Percentiles rank a stretch among this genome's conserved stretches.
These are phyloP conservation scores for Nylanderia fulva DNA, from an alignment of 1,140 invertebrate genomes.

Conservation along the genomic window DNA sequence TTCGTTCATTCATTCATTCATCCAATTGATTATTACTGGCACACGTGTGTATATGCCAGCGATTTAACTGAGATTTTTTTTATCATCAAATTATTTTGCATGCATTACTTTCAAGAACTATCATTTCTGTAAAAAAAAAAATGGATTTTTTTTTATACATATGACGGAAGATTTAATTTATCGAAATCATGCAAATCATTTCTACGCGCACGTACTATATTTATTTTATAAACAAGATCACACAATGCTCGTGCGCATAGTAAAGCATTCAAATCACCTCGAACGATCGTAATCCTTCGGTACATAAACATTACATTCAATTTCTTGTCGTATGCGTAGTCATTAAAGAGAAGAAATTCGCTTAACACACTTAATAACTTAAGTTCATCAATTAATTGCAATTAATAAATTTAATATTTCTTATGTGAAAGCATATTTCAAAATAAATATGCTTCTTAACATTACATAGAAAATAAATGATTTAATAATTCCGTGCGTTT, in stretches of 20 bases:
- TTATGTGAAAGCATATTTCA: neutral
- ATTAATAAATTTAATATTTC: neutral
- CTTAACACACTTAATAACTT: neutral
- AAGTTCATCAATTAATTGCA: neutral
- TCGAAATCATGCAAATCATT: neutral
- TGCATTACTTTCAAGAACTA: neutral
- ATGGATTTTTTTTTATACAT: no score
- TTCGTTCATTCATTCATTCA: constrained; percentile 50
- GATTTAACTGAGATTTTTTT: neutral
- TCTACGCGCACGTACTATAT: neutral
- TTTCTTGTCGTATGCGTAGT: neutral
- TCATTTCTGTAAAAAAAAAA: neutral
- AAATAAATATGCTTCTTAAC: neutral
- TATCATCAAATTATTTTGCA: neutral
- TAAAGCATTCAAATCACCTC: constrained; percentile 40
- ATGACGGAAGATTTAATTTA: no score
- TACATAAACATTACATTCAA: neutral
- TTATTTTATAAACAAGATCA: neutral
- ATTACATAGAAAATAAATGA: neutral
- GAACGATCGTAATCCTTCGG: neutral
- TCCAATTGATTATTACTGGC: constrained; percentile 43
- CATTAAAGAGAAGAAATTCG: neutral
- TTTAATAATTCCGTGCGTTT: neutral
- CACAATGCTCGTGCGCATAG: neutral
- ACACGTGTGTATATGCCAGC: neutral